phyloP scores from a whole-genome alignment of 2,888 invertebrate genomes.

The Ichneumoninae sp. region DNA sequence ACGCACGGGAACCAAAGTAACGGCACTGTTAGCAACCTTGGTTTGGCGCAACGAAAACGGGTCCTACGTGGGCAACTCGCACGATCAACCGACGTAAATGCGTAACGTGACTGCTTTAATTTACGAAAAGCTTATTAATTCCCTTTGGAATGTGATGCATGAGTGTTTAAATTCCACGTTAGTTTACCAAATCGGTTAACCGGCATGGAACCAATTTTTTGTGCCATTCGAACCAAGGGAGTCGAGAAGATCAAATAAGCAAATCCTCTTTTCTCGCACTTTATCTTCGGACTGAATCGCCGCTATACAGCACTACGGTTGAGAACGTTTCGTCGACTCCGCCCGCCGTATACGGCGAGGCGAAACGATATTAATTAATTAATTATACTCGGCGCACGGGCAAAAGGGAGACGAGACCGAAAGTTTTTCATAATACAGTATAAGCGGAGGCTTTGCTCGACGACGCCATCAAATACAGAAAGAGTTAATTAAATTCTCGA shows the following conservation, averaged over 20 bases:
- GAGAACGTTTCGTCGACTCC: conserved; percentile 1
- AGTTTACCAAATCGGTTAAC: background rate
- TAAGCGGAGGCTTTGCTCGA: conserved; percentile 61
- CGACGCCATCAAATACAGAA: conserved; percentile 78
- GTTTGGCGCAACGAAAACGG: background rate
- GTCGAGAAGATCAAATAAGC: background rate
- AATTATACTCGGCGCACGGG: conserved; percentile 20
- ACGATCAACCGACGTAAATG: background rate
- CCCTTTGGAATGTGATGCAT: background rate
- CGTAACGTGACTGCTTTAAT: background rate
- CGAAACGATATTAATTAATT: conserved; percentile 45
- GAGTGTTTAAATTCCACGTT: background rate
- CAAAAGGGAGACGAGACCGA: conserved; percentile 26
- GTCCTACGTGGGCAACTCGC: background rate
- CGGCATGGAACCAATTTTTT: background rate
- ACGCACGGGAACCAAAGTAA: background rate
- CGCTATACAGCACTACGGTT: background rate
- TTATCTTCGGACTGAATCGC: conserved; percentile 6
- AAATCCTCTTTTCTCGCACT: conserved; percentile 9
- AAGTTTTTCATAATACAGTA: conserved; percentile 54
- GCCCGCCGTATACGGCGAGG: background rate
- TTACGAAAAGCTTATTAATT: background rate
- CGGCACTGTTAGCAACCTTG: background rate
- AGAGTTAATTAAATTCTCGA: conserved; percentile 81
- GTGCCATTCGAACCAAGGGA: background rate